phyloP scores from a whole-genome alignment of 2,888 invertebrate species.

The Agrotis segetum region DNA sequence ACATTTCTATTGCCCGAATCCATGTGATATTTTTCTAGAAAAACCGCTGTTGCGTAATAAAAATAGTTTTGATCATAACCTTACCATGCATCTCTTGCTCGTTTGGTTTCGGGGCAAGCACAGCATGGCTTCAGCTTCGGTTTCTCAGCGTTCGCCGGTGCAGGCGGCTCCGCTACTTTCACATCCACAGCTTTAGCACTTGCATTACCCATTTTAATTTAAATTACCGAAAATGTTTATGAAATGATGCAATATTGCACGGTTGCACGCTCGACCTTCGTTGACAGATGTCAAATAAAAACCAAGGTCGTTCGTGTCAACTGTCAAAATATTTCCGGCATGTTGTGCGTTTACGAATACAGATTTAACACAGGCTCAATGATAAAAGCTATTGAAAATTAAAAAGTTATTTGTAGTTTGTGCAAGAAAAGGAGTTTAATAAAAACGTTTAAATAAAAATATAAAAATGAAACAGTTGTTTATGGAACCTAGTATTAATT shows the following conservation, averaged over 20 bases:
- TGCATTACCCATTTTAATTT: conserved; percentile 83
- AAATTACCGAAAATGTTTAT: conserved; percentile 18
- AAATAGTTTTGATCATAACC: conserved; percentile 74
- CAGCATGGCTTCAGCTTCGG: conserved; percentile 98
- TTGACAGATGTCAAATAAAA: conserved; percentile 48
- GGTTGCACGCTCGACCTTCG: conserved; percentile 37
- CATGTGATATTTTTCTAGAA: conserved; percentile 17
- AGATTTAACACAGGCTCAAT: not conserved
- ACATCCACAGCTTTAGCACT: conserved; percentile 85
- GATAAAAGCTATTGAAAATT: too few species aligned
- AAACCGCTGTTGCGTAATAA: conserved; percentile 90
- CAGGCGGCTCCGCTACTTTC: conserved; percentile 76
- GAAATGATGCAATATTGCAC: conserved; percentile 30
- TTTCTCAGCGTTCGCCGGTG: conserved; percentile 88
- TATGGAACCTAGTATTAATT: too few species aligned
- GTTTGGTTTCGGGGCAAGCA: conserved; percentile 99
- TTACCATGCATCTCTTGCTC: conserved; percentile 97
- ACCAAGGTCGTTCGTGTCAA: conserved; percentile 40
- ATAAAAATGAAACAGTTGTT: too few species aligned
- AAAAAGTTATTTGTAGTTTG: too few species aligned
- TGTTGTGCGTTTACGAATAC: conserved; percentile 38
- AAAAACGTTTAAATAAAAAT: too few species aligned
- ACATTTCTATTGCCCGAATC: not conserved
- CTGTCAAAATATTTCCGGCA: not conserved
- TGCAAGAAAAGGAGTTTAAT: too few species aligned